phyloP scores from a whole-genome alignment of 1,140 invertebrate genomes.

The Sipha flava region DNA sequence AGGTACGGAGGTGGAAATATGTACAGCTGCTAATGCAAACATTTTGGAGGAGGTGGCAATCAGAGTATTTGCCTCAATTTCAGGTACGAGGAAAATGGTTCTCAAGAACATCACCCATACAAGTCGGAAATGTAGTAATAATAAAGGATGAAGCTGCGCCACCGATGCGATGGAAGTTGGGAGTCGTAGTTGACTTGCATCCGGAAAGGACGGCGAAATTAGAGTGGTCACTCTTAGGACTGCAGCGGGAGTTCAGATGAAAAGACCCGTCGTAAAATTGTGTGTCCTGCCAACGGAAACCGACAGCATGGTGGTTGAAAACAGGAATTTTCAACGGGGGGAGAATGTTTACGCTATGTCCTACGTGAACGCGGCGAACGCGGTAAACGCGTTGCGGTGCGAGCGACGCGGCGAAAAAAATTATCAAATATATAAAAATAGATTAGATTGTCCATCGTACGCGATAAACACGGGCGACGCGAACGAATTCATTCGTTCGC shows the following conservation, averaged over 20 bases:
- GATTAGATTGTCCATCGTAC: too few relatives aligned
- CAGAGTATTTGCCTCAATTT: slow-evolving; percentile 4
- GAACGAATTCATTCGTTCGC: too few relatives aligned
- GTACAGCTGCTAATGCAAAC: slow-evolving; percentile 1
- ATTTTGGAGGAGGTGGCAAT: slow-evolving; percentile 10
- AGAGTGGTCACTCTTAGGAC: slow-evolving; percentile 38
- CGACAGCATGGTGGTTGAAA: not conserved
- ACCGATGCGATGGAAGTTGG: slow-evolving; percentile 37
- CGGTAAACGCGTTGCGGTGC: too few relatives aligned
- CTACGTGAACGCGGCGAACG: too few relatives aligned
- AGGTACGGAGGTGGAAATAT: not conserved
- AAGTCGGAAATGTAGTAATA: not conserved
- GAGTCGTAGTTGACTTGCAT: slow-evolving; percentile 35
- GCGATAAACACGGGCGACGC: too few relatives aligned
- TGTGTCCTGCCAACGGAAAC: slow-evolving; percentile 20
- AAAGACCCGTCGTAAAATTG: slow-evolving; percentile 22
- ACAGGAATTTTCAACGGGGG: not conserved
- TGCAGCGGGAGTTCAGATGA: slow-evolving; percentile 39
- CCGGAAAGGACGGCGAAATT: slow-evolving; percentile 38
- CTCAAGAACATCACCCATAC: not conserved
- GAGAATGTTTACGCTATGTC: not conserved
- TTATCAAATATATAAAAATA: too few relatives aligned
- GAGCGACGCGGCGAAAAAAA: too few relatives aligned
- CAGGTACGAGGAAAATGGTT: slow-evolving; percentile 13
- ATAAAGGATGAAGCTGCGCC: slow-evolving; percentile 3